phyloP scores from a whole-genome alignment of 2,113 vertebrate genomes.

The Pungitius pungitius region DNA sequence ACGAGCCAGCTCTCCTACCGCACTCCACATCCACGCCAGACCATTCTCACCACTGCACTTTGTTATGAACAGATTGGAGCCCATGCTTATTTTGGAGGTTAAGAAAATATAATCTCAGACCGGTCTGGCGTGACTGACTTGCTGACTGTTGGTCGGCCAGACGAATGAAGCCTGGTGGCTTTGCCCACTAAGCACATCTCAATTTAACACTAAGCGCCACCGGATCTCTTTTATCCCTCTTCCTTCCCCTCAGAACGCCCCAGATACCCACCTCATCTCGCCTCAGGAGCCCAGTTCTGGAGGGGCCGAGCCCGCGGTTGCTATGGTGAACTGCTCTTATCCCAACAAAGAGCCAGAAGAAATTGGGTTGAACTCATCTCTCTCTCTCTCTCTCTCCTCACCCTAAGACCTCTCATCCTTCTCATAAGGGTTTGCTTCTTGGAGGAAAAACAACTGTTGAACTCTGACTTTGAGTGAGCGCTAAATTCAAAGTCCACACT shows the following conservation, averaged over 20 bases:
- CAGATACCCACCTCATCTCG: constrained; percentile 36
- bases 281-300: constrained; percentile 47
- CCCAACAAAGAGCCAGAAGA: constrained; percentile 50
- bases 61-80: constrained; percentile 27
- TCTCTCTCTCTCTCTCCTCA: constrained; percentile 26
- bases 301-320: constrained; percentile 58
- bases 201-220: not conserved
- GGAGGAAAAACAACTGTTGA: constrained; percentile 12
- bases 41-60: constrained; percentile 30
- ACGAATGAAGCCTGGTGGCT: constrained; percentile 3
- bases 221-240: not conserved
- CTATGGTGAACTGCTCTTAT: constrained; percentile 72
- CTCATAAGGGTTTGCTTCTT: constrained; percentile 25
- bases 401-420: not conserved
- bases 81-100: constrained; percentile 43
- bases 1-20: constrained; percentile 34
- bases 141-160: not conserved
- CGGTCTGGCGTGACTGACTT: constrained; percentile 11
- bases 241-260: not conserved
- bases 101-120: constrained; percentile 22
- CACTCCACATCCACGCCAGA: constrained; percentile 46
- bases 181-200: constrained; percentile 15
- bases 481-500: constrained; percentile 69
- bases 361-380: constrained; percentile 45
- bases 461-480: constrained; percentile 26